Conservation (phyloP, 1,140 invertebrate genomes). For the Hydropsyche tenuis region DNA sequence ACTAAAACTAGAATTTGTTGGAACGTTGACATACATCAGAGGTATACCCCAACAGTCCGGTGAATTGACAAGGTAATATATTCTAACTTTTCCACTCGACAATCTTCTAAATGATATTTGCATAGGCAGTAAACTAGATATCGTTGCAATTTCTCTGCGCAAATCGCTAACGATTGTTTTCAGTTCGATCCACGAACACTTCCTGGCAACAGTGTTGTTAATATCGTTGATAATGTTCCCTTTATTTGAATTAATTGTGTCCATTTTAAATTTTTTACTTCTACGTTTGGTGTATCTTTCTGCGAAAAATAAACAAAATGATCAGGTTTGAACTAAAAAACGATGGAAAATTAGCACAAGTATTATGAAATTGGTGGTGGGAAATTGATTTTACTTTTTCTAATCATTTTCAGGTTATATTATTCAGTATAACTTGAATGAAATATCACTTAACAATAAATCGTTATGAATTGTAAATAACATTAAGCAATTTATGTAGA, state of each 20-base stretch:
- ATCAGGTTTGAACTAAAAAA: no score
- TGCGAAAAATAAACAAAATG: no score
- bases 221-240: background rate
- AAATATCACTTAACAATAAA: no score
- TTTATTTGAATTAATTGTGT: background rate
- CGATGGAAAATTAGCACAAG: no score
- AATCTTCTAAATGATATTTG: constrained; percentile 80
- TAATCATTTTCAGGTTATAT: no score
- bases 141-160: constrained; percentile 75
- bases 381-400: no score
- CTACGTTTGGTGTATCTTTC: no score
- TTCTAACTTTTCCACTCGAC: constrained; percentile 76
- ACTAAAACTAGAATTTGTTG: constrained; percentile 54
- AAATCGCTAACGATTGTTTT: constrained; percentile 82
- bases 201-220: constrained; percentile 50
- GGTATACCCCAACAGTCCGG: constrained; percentile 88
- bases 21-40: constrained; percentile 83
- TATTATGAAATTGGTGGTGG: no score
- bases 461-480: no score
- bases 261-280: constrained; percentile 8
- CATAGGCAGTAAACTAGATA: constrained; percentile 79
- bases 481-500: no score
- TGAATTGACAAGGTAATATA: constrained; percentile 89
- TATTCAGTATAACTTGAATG: no score
- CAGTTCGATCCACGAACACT: constrained; percentile 80